A percentile compares a stretch with the other conserved stretches of the same genome.
These are phyloP conservation scores for Liparis tanakae DNA, from an alignment of 2,797 vertebrate genomes.

Conservation along the genomic window DNA sequence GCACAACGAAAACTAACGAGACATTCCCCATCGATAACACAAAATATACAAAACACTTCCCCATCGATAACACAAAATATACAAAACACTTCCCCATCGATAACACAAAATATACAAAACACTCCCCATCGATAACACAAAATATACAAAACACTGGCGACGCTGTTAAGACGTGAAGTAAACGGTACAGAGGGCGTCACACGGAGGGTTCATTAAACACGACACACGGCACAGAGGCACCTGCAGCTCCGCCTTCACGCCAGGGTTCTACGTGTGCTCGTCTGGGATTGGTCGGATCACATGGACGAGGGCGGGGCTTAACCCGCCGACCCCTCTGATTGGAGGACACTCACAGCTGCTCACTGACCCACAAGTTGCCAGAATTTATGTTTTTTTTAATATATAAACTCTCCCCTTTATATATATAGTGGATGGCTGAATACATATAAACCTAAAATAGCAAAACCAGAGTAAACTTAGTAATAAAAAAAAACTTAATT, in stretches of 20 bases:
- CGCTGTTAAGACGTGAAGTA: conserved; percentile 55
- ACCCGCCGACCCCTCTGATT: too few relatives aligned
- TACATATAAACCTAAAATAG: conserved; percentile 2
- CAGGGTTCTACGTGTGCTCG: background rate
- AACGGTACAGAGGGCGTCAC: conserved; percentile 59
- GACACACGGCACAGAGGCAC: conserved; percentile 44
- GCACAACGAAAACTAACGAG: conserved; percentile 63
- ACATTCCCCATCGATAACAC: conserved; percentile 35
- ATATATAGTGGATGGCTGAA: background rate
- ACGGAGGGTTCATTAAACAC: conserved; percentile 42
- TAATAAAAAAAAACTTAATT: background rate
- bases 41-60: conserved; percentile 8
- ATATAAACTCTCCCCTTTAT: too few relatives aligned
- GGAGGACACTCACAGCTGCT: too few relatives aligned
- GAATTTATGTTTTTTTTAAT: background rate
- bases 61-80: too few relatives aligned
- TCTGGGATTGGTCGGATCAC: background rate
- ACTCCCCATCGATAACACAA: too few relatives aligned
- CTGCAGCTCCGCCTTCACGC: background rate
- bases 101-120: too few relatives aligned
- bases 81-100: conserved; percentile 28
- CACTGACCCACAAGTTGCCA: too few relatives aligned
- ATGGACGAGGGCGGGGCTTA: too few relatives aligned
- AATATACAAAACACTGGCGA: conserved; percentile 31
- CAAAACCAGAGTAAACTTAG: background rate